These are phyloP conservation scores for Cylindroiulus punctatus DNA, from an alignment of 2,888 invertebrate species.

Conservation along the genomic window DNA sequence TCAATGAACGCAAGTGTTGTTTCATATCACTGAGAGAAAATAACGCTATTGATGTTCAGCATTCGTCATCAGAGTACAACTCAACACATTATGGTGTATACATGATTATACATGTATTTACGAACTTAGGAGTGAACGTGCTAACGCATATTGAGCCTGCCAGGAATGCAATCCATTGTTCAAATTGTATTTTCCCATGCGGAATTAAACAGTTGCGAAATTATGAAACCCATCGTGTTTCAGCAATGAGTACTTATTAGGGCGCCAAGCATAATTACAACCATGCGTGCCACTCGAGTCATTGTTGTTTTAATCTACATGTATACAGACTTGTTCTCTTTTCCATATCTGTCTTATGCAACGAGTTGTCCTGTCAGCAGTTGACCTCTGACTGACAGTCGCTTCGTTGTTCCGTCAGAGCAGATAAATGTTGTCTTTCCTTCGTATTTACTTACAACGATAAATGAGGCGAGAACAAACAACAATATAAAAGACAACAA, in stretches of 20 bases:
- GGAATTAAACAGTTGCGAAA: neutral
- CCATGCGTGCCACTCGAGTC: neutral
- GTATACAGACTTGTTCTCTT: slow-evolving; percentile 2
- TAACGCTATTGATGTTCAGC: neutral
- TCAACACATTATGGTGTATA: neutral
- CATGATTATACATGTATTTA: too few relatives aligned
- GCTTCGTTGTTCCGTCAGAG: neutral
- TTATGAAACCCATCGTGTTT: neutral
- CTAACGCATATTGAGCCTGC: neutral
- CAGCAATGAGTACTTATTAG: neutral
- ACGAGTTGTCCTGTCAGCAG: neutral
- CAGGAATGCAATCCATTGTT: neutral
- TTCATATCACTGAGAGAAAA: too few relatives aligned
- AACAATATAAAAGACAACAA: neutral
- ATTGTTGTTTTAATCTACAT: neutral
- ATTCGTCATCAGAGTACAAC: too few relatives aligned
- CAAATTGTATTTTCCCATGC: neutral
- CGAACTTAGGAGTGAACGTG: too few relatives aligned
- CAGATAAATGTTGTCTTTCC: neutral
- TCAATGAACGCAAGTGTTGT: neutral
- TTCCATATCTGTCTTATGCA: slow-evolving; percentile 34
- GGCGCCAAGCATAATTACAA: neutral
- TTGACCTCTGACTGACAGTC: slow-evolving; percentile 27
- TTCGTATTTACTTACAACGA: neutral
- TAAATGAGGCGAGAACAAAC: slow-evolving; percentile 22